A percentile compares a stretch with the other conserved stretches of the same genome.
phyloP scores from a whole-genome alignment of 2,888 invertebrate species.

The Trachelus stipa region DNA sequence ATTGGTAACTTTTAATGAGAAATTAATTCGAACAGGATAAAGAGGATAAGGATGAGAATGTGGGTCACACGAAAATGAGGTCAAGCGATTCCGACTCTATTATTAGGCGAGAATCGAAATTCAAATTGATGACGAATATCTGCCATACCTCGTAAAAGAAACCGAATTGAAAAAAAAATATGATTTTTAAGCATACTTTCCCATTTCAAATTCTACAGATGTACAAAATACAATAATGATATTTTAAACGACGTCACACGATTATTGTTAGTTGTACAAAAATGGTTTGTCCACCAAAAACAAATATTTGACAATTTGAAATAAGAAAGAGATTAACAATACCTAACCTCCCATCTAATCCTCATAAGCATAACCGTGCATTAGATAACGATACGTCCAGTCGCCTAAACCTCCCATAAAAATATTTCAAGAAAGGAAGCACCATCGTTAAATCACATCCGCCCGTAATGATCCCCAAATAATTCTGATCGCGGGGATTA shows the following conservation, averaged over 20 bases:
- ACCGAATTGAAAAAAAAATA: background rate
- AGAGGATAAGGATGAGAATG: background rate
- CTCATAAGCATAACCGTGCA: background rate
- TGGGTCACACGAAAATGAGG: background rate
- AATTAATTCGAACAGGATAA: background rate
- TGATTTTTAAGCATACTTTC: background rate
- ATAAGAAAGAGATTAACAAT: background rate
- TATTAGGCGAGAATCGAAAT: background rate
- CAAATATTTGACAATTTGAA: background rate
- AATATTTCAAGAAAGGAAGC: background rate
- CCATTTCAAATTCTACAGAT: no score
- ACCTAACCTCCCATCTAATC: background rate
- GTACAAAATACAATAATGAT: no score
- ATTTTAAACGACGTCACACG: no score
- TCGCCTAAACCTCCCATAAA: background rate
- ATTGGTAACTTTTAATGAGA: background rate
- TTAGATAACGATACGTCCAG: background rate
- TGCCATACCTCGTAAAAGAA: background rate
- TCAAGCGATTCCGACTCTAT: background rate
- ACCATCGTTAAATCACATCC: background rate
- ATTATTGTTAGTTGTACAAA: background rate
- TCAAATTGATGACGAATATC: background rate
- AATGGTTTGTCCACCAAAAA: background rate
- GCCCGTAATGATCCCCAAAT: background rate
- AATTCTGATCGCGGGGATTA: background rate